These are phyloP conservation scores for Tanypteryx hageni DNA, from an alignment of 2,888 invertebrate species.

Conservation along the genomic window DNA sequence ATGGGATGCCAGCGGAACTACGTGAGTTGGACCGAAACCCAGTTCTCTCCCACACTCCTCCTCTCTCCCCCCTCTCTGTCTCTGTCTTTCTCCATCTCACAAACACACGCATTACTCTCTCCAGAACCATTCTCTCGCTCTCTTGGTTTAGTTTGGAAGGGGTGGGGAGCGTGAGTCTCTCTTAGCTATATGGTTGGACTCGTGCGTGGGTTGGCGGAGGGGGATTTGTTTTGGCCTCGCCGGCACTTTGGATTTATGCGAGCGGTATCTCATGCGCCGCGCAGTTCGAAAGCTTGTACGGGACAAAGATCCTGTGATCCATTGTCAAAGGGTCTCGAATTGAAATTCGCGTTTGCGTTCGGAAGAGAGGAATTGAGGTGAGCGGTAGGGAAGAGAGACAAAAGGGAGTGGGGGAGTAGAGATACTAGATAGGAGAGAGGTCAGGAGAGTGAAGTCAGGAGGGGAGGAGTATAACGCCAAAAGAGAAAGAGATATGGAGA, in stretches of 20 bases:
- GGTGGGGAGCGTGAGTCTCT: background rate
- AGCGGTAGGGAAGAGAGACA: background rate
- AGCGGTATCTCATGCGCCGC: conserved; percentile 26
- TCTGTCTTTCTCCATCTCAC: background rate
- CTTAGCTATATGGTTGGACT: too few species aligned
- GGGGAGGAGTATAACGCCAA: too few species aligned
- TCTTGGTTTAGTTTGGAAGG: background rate
- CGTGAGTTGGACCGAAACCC: conserved; percentile 57
- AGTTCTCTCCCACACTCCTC: background rate
- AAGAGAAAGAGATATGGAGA: background rate
- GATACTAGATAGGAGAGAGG: too few species aligned
- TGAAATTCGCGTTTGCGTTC: conserved; percentile 30
- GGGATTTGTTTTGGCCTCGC: conserved; percentile 41
- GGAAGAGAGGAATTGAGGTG: background rate
- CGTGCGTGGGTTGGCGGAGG: background rate
- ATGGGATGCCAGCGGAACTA: conserved; percentile 38
- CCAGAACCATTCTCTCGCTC: background rate
- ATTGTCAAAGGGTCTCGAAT: conserved; percentile 51
- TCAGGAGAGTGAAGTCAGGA: too few species aligned
- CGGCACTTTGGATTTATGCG: conserved; percentile 48
- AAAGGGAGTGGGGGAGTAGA: too few species aligned
- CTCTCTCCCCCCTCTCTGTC: background rate
- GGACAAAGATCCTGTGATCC: conserved; percentile 56
- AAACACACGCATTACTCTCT: conserved; percentile 15
- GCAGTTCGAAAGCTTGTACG: conserved; percentile 15